Conservation (phyloP, 2,888 invertebrate species). For the Andrena camellia region DNA sequence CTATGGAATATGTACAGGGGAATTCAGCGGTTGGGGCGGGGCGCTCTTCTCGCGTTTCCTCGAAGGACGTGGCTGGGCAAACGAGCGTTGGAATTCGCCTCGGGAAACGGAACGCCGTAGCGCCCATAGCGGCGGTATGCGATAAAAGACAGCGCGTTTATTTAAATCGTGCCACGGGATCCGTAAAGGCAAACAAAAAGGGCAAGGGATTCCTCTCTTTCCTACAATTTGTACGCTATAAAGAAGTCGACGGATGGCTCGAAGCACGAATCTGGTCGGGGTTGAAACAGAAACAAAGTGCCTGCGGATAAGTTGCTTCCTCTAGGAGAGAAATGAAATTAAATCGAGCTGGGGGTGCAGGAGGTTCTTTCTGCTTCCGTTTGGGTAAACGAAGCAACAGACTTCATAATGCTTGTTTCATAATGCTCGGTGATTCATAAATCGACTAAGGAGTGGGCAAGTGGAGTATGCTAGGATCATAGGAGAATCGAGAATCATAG, state of each 20-base stretch:
- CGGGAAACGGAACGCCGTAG: background rate
- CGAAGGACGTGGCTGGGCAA: no score
- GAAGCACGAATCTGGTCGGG: background rate
- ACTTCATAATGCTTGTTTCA: no score
- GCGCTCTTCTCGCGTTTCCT: background rate
- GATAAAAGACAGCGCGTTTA: constrained; percentile 2
- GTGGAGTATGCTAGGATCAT: no score
- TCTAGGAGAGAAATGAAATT: background rate
- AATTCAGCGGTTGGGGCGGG: background rate
- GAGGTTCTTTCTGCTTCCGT: no score
- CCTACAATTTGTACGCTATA: background rate
- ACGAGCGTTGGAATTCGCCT: background rate
- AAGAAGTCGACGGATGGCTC: background rate
- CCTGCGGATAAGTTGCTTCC: background rate
- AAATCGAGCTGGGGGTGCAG: background rate
- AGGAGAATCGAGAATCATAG: no score
- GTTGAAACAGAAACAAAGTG: background rate
- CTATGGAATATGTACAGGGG: background rate
- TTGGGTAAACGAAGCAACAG: no score
- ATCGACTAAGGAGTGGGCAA: no score
- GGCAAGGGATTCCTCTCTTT: background rate
- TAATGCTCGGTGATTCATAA: no score
- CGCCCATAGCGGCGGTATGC: background rate
- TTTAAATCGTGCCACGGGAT: background rate
- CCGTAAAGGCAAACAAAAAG: background rate